Evolutionary conservation across 2,113 vertebrate genomes (phyloP), one percentile per base, ranked within the genome.

Genomic region (Lates calcarifer): DNA sequence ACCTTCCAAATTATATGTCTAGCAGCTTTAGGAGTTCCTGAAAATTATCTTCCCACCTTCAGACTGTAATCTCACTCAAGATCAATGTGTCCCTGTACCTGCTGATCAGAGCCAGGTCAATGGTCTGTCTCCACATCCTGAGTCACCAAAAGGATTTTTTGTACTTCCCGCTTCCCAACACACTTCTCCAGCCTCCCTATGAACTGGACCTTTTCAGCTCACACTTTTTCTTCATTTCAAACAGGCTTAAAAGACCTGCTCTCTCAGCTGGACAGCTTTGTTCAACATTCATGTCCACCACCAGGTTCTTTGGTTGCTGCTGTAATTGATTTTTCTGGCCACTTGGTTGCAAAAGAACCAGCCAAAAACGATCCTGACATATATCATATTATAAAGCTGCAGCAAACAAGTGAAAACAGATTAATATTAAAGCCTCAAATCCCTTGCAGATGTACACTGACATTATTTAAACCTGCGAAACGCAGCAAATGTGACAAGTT

Each of bases 101-200:
- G 83, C 55, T 41, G 69, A 53, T 64, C 65, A 74, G 64, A 79
- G 74, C 51, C 47, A 29, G 63, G 83, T 79, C 84, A 61, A 22
- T 47, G 69, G 71, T 72, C 74, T 75, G 58, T 35, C 57, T 83
- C 69, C 56, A 75, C 29, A 12, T 72, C 81, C 6, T 33, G 43
- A 81, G 45, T 64, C 63, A 68, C 69, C 82, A 53, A 15, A 77
- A 49, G 71, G 60, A 70, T 67, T 77, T 86, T 24, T 37, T 62
- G 22, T 73, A 22, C n/a, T 43, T 62, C 73, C 51, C 45, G 58
- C 45, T 72, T 74, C 58, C 56, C 15, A 63, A 60, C 47, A 56
- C 62, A 53, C 7, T 6, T 78, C 31, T 45, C 28, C 45, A 26
- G 66, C 37, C 66, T 77, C 60, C 47, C 43, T 69, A 43, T 66